These are phyloP conservation scores for Neodon shergylaensis DNA, from an alignment of 2,113 vertebrate genomes.

Conservation along the genomic window DNA sequence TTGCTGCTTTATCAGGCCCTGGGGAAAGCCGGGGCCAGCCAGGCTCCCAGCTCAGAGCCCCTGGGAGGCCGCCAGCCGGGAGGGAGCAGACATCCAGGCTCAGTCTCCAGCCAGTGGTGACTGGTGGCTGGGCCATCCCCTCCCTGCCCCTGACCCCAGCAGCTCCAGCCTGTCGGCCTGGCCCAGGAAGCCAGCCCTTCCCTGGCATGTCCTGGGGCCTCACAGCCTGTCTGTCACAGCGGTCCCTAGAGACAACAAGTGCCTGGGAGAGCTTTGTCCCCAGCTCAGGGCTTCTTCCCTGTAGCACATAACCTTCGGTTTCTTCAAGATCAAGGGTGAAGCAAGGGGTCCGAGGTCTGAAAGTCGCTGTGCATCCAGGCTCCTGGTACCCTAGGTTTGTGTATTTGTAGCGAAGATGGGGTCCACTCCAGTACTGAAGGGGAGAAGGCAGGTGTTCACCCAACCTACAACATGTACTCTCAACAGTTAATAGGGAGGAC, in stretches of 20 bases:
- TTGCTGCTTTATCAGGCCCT: slow-evolving; percentile 81
- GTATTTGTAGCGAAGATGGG: neutral
- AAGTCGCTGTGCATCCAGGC: neutral
- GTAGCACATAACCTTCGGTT: neutral
- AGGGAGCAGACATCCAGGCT: slow-evolving; percentile 46
- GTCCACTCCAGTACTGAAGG: neutral
- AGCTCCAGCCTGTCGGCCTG: neutral
- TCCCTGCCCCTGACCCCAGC: slow-evolving; percentile 43
- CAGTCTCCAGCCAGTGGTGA: slow-evolving; percentile 9
- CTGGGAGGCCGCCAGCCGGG: slow-evolving; percentile 76
- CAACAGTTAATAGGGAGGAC: neutral
- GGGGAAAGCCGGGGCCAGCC: slow-evolving; percentile 77
- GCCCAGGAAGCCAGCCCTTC: neutral
- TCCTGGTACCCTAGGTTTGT: neutral
- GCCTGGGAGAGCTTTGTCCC: neutral
- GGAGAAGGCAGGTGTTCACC: too few species aligned
- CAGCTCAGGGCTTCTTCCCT: neutral
- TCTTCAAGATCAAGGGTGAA: neutral
- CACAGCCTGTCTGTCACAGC: neutral
- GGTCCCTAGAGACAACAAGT: neutral
- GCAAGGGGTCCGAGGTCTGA: neutral
- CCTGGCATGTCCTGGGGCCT: neutral
- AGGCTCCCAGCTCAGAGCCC: slow-evolving; percentile 76
- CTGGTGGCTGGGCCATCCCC: neutral
- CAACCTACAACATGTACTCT: neutral